Evolutionary conservation across 2,797 vertebrate genomes (phyloP).

Genomic region (Cygnus olor): DNA sequence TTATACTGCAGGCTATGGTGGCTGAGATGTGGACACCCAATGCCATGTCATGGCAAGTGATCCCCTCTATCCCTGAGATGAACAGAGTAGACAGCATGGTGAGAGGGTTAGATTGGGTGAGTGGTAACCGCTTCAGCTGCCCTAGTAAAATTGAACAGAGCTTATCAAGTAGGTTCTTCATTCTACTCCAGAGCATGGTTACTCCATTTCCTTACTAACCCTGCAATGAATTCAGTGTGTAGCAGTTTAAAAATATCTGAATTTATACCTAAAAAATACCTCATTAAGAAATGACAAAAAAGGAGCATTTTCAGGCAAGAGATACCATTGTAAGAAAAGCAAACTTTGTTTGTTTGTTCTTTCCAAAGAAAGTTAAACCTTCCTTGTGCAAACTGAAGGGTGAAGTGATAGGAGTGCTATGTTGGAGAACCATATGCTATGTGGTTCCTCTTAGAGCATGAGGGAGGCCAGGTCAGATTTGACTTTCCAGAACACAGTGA

Average conservation of each 20-base stretch:
- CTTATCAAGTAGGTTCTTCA: not conserved
- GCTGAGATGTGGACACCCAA: not conserved
- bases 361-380: not conserved
- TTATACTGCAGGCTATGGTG: not conserved
- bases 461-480: not conserved
- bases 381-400: not conserved
- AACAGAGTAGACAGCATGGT: not conserved
- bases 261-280: not conserved
- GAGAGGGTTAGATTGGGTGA: not conserved
- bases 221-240: not conserved
- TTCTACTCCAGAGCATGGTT: not conserved
- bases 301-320: not conserved
- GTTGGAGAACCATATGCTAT: not conserved
- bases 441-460: not conserved
- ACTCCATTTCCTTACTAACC: not conserved
- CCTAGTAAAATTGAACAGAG: not conserved
- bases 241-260: not conserved
- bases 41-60: not conserved
- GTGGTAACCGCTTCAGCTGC: not conserved
- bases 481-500: not conserved
- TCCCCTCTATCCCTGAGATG: not conserved
- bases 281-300: not conserved
- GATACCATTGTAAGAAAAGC: not conserved
- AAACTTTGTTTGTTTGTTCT: not conserved
- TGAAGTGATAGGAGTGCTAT: not conserved